These are phyloP conservation scores for Polyergus mexicanus DNA, from an alignment of 1,140 invertebrate genomes.

Conservation along the genomic window DNA sequence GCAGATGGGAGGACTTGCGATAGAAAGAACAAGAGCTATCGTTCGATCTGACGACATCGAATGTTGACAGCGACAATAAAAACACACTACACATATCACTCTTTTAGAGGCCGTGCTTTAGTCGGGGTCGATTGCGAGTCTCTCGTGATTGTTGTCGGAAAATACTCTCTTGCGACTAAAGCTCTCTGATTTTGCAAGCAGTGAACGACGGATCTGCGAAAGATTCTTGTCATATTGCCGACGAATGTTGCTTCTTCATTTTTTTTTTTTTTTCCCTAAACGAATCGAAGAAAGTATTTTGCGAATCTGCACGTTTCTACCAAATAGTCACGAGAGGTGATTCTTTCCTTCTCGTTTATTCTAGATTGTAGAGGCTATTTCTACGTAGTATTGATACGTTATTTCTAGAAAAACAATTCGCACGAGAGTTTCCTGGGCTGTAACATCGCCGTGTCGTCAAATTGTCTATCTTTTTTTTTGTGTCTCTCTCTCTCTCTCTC, in stretches of 20 bases:
- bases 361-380: conserved; percentile 73
- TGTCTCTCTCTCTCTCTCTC: not conserved
- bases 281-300: conserved; percentile 65
- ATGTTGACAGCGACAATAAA: conserved; percentile 53
- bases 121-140: conserved; percentile 46
- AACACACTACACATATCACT: conserved; percentile 70
- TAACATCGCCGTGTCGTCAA: not conserved
- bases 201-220: conserved; percentile 1
- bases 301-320: conserved; percentile 59
- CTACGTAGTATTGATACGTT: conserved; percentile 73
- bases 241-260: conserved; percentile 7
- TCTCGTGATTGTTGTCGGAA: conserved; percentile 58
- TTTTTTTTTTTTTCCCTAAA: not conserved
- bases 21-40: conserved; percentile 61
- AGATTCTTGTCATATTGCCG: conserved; percentile 20
- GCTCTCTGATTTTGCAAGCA: not conserved
- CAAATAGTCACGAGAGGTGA: conserved; percentile 57
- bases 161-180: conserved; percentile 37
- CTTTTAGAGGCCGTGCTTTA: conserved; percentile 72
- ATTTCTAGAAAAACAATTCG: conserved; percentile 72
- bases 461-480: not conserved
- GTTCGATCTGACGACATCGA: conserved; percentile 37
- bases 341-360: conserved; percentile 50
- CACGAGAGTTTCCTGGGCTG: conserved; percentile 73
- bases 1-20: conserved; percentile 46